Conservation (phyloP, 2,888 invertebrate species). For the Pachliopta kotzebuea region DNA sequence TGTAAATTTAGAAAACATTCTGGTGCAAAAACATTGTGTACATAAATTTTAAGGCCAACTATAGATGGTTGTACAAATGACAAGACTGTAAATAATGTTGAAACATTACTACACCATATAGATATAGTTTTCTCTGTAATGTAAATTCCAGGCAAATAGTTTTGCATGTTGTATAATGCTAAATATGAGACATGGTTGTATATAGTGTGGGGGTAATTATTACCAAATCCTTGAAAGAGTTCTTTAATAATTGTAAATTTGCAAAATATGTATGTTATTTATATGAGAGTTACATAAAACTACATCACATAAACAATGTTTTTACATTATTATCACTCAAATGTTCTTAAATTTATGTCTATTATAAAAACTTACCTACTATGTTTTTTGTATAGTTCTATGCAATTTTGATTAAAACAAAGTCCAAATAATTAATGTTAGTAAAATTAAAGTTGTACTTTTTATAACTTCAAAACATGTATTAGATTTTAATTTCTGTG, state of each 20-base stretch:
- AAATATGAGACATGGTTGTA: conserved; percentile 1
- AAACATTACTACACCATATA: conserved; percentile 36
- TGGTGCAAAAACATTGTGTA: conserved; percentile 54
- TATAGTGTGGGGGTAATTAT: conserved; percentile 8
- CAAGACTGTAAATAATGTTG: conserved; percentile 68
- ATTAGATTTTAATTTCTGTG: no score
- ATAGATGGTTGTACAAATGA: conserved; percentile 70
- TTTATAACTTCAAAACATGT: no score
- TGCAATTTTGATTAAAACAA: no score
- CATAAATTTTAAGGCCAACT: conserved; percentile 56
- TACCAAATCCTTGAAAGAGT: neutral
- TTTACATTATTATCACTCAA: no score
- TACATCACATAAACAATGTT: no score
- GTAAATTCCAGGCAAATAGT: conserved; percentile 15
- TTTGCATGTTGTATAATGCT: conserved; percentile 3
- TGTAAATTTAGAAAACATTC: conserved; percentile 58
- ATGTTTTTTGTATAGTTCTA: no score
- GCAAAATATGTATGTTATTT: neutral
- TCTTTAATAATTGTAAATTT: neutral
- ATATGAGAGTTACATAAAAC: neutral
- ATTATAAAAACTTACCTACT: no score
- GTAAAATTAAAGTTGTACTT: no score
- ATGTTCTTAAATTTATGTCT: no score
- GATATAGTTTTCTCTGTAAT: conserved; percentile 24
- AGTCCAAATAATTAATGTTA: no score